Evolutionary conservation across 2,888 invertebrate genomes (phyloP).

Genomic region (Hypsopygia costalis): DNA sequence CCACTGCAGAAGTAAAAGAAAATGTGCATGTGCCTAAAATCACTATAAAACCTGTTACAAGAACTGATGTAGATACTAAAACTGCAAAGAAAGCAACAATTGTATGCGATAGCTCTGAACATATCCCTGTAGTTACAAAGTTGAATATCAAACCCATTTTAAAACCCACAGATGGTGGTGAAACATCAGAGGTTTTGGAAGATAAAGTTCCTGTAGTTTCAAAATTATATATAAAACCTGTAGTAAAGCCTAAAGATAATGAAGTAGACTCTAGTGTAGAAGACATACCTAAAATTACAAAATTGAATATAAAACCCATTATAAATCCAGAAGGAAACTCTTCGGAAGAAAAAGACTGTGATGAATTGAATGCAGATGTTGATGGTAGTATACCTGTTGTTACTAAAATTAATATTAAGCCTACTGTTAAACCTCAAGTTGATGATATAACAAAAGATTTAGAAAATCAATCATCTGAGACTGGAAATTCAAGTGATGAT

Average conservation of each 20-base stretch:
- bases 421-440: constrained; percentile 72
- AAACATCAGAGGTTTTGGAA: constrained; percentile 47
- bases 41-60: constrained; percentile 76
- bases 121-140: constrained; percentile 65
- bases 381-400: constrained; percentile 70
- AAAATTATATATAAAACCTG: constrained; percentile 78
- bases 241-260: constrained; percentile 71
- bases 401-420: constrained; percentile 78
- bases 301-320: constrained; percentile 78
- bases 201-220: constrained; percentile 74
- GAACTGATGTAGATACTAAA: constrained; percentile 46
- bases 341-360: constrained; percentile 70
- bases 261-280: constrained; percentile 66
- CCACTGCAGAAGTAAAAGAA: constrained; percentile 50
- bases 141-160: constrained; percentile 71
- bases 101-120: constrained; percentile 48
- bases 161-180: constrained; percentile 57
- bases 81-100: constrained; percentile 39
- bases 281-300: constrained; percentile 74
- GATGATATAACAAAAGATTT: constrained; percentile 59
- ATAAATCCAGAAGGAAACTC: constrained; percentile 63
- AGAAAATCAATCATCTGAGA: constrained; percentile 70
- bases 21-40: constrained; percentile 77
- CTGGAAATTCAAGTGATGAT: constrained; percentile 71
- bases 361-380: constrained; percentile 58